Evolutionary conservation across 2,888 invertebrate species (phyloP), one percentile per base, ranked within the genome.

Genomic region (Thecophora atra): DNA sequence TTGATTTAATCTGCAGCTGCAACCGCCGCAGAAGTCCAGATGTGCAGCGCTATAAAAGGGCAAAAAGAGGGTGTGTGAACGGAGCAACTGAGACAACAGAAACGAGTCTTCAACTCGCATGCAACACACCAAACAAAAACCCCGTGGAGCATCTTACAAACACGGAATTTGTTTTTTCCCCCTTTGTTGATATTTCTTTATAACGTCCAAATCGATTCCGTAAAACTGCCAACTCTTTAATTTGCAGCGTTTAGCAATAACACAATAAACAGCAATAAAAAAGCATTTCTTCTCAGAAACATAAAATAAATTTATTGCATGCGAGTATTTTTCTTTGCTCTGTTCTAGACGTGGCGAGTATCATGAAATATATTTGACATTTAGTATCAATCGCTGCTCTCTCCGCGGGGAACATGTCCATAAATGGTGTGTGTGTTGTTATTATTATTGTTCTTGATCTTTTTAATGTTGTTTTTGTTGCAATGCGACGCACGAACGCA

Each of bases 1-100:
- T 26, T 26, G 60, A 60, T 60, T 60, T 60, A 60, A 60, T 60
- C 60, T 47, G 5, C 47, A 60, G 24, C 56, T 21, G 21, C 56
- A 56, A 13, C 56, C 21, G 60, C 1, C 24, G 30, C 11, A 60
- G 24, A 30, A 17, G 26, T 1, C 1, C 24, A 11, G 28, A 60
- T 24, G 30, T 2, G 17, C 26, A 58, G 28, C 26, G 30, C 15
- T 13, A 13, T 13, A 54, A 19, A 52, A 52, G n/a, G 2, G 3
- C 13, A 15, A 21, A 56, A 13, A 19, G 37, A 1, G 2, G 37
- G 37, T 6, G 11, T 1, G 37, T 6, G 37, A 37, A 37, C 6
- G 37, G 37, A 37, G 11, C 7, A 11, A 2, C 37, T 47, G 47
- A 47, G n/a, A 47, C 4, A 47, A 47, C 15, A n/a, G 13, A 47